These are phyloP conservation scores for Xiphydria camelus DNA, from an alignment of 2,888 invertebrate species.

Conservation along the genomic window DNA sequence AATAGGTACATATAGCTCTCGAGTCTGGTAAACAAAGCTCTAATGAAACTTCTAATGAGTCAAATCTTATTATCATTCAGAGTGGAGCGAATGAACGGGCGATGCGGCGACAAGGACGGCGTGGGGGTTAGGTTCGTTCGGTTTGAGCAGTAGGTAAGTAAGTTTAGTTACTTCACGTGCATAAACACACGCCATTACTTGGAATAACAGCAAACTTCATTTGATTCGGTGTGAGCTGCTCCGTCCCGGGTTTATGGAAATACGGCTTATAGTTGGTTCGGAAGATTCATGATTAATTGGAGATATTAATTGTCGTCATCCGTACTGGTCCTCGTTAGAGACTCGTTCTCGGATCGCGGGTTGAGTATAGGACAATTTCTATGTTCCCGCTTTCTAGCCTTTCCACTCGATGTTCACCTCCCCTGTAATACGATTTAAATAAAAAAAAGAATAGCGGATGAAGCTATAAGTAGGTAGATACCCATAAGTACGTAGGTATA, in stretches of 20 bases:
- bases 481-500: too few species aligned
- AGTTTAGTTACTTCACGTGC: slow-evolving; percentile 47
- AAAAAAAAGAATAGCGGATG: too few species aligned
- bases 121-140: slow-evolving; percentile 31
- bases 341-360: too few species aligned
- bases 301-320: slow-evolving; percentile 4
- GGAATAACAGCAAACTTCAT: slow-evolving; percentile 33
- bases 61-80: slow-evolving; percentile 50
- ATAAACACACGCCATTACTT: slow-evolving; percentile 46
- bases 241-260: not conserved
- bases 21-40: slow-evolving; percentile 45
- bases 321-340: slow-evolving; percentile 1
- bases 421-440: too few species aligned
- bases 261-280: not conserved
- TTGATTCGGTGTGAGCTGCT: not conserved
- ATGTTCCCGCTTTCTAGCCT: too few species aligned
- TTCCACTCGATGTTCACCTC: too few species aligned
- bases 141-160: slow-evolving; percentile 38
- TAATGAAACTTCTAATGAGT: slow-evolving; percentile 53
- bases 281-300: slow-evolving; percentile 12
- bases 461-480: too few species aligned
- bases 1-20: too few species aligned
- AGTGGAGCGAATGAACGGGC: slow-evolving; percentile 29
- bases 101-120: slow-evolving; percentile 10
- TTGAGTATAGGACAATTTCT: too few species aligned